phyloP scores from a whole-genome alignment of 2,888 invertebrate genomes.

The Acronicta aceris region DNA sequence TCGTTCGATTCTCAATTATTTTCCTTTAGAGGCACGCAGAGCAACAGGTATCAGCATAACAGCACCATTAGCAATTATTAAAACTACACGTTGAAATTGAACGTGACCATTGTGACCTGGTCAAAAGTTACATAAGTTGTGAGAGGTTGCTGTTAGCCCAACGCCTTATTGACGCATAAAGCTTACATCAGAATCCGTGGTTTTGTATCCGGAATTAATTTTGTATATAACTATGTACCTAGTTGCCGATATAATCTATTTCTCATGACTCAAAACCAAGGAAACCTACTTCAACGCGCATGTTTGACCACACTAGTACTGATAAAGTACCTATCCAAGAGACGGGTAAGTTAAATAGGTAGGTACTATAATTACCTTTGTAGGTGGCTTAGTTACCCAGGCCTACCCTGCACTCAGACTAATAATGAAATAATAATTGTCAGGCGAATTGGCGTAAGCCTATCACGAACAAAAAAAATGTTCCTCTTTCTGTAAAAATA shows the following conservation, averaged over 20 bases:
- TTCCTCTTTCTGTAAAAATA: no score
- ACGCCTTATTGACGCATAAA: constrained; percentile 40
- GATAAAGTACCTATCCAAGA: no score
- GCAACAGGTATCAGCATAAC: constrained; percentile 27
- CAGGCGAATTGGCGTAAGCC: no score
- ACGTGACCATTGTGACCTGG: constrained; percentile 48
- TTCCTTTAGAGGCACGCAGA: constrained; percentile 4
- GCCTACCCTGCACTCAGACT: no score
- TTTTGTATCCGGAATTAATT: constrained; percentile 27
- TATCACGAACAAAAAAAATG: no score
- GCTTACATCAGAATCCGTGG: constrained; percentile 31
- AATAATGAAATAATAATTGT: no score
- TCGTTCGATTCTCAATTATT: background rate
- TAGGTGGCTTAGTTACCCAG: no score
- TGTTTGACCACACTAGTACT: no score
- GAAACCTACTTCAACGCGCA: no score
- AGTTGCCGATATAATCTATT: no score
- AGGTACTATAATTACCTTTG: no score
- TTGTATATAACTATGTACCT: background rate
- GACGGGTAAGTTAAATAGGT: no score
- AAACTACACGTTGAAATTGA: constrained; percentile 41
- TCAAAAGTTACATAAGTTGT: constrained; percentile 50
- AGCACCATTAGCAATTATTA: constrained; percentile 40
- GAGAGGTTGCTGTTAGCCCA: constrained; percentile 50
- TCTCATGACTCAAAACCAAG: background rate